These are phyloP conservation scores for Petrocephalus schoutedeni DNA, from an alignment of 2,797 vertebrate species.

Conservation along the genomic window DNA sequence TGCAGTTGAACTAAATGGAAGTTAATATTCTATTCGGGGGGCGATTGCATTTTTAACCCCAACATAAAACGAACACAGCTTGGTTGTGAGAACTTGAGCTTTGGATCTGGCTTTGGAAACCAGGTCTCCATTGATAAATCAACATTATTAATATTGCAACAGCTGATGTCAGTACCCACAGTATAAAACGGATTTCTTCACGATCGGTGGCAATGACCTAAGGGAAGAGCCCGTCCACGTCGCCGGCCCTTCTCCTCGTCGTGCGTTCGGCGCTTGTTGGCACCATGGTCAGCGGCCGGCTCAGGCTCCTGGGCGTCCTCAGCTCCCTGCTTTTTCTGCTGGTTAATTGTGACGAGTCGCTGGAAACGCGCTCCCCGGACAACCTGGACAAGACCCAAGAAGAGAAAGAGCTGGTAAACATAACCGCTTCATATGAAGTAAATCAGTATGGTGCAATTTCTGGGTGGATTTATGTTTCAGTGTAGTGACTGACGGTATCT, in stretches of 20 bases:
- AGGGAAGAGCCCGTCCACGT: neutral
- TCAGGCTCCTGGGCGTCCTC: constrained; percentile 56
- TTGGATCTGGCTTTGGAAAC: neutral
- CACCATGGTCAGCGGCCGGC: constrained; percentile 60
- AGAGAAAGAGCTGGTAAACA: constrained; percentile 72
- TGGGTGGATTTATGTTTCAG: neutral
- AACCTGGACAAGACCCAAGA: constrained; percentile 59
- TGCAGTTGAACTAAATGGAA: neutral
- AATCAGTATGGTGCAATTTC: neutral
- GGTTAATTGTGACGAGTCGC: constrained; percentile 48
- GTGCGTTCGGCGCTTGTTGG: constrained; percentile 18
- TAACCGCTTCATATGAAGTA: neutral
- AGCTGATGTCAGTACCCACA: constrained; percentile 26
- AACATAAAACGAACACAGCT: neutral
- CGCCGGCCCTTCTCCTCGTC: neutral
- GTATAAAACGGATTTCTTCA: constrained; percentile 20
- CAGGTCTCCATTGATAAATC: neutral
- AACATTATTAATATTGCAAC: constrained; percentile 26
- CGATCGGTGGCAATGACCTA: neutral
- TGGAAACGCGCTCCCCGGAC: constrained; percentile 55
- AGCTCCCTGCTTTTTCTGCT: constrained; percentile 56
- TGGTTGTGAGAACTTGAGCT: neutral
- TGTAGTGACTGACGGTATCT: neutral
- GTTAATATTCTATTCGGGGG: neutral
- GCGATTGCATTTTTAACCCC: neutral